Conservation (phyloP, 2,113 vertebrate genomes). For the Cranoglanis bouderius region DNA sequence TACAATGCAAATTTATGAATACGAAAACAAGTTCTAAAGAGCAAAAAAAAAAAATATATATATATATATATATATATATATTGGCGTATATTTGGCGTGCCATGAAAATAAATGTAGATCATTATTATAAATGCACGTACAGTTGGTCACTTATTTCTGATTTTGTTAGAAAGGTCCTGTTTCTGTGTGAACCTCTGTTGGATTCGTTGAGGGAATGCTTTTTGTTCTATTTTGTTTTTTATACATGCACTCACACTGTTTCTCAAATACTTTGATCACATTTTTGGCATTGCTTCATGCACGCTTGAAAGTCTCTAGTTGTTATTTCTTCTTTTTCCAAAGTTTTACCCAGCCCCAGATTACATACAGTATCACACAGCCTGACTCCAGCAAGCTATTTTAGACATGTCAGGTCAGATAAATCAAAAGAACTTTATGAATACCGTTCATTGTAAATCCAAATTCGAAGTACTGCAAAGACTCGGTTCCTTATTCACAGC, state of each 20-base stretch:
- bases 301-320: not conserved
- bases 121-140: no score
- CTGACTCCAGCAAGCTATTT: not conserved
- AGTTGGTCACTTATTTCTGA: not conserved
- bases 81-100: no score
- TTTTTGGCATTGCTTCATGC: not conserved
- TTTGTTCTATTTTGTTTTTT: no score
- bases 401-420: not conserved
- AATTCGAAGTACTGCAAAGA: not conserved
- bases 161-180: not conserved
- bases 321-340: not conserved
- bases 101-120: no score
- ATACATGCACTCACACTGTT: not conserved
- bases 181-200: not conserved
- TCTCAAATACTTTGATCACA: not conserved
- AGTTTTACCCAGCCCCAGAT: not conserved
- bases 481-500: not conserved
- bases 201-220: not conserved
- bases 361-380: not conserved
- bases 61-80: no score
- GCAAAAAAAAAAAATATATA: no score
- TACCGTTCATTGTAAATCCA: not conserved
- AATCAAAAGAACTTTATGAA: not conserved
- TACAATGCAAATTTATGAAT: no score
- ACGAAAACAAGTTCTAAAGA: no score